A percentile compares a stretch with the other conserved stretches of the same genome.
Evolutionary conservation across 1,140 invertebrate species (phyloP).

Genomic region (Heliconius congener): DNA sequence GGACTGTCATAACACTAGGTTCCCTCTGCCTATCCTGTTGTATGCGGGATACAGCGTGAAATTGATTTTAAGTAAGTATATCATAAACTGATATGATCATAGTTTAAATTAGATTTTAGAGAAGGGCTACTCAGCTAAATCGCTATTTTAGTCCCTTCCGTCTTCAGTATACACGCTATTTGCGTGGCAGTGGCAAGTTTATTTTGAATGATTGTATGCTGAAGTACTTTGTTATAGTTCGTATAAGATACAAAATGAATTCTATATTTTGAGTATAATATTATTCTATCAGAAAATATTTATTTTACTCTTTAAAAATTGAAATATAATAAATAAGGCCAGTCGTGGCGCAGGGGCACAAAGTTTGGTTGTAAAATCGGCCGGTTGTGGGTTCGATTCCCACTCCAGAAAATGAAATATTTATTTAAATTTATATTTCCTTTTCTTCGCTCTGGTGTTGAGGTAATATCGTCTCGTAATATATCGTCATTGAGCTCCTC

Average conservation of each 20-base stretch:
- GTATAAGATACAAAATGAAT: background rate
- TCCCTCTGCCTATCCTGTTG: too few relatives aligned
- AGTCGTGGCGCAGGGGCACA: too few relatives aligned
- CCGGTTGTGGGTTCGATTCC: too few relatives aligned
- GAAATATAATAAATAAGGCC: background rate
- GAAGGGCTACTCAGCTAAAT: conserved; percentile 17
- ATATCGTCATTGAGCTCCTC: too few relatives aligned
- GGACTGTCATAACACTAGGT: too few relatives aligned
- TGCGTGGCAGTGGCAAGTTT: conserved; percentile 1
- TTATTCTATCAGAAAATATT: background rate
- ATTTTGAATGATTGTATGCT: background rate
- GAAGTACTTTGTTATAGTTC: background rate
- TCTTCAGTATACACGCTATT: conserved; percentile 11
- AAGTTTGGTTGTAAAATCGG: too few relatives aligned
- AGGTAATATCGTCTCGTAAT: too few relatives aligned
- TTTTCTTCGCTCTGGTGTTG: too few relatives aligned
- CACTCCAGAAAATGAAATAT: too few relatives aligned
- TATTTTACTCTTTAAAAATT: background rate
- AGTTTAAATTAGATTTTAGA: conserved; percentile 12
- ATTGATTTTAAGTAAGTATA: background rate
- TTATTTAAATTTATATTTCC: too few relatives aligned
- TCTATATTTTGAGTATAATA: background rate
- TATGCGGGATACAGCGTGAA: too few relatives aligned
- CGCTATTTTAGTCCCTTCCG: conserved; percentile 18
- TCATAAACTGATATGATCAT: background rate